Evolutionary conservation across 2,797 vertebrate species (phyloP).

Genomic region (Artibeus lituratus): DNA sequence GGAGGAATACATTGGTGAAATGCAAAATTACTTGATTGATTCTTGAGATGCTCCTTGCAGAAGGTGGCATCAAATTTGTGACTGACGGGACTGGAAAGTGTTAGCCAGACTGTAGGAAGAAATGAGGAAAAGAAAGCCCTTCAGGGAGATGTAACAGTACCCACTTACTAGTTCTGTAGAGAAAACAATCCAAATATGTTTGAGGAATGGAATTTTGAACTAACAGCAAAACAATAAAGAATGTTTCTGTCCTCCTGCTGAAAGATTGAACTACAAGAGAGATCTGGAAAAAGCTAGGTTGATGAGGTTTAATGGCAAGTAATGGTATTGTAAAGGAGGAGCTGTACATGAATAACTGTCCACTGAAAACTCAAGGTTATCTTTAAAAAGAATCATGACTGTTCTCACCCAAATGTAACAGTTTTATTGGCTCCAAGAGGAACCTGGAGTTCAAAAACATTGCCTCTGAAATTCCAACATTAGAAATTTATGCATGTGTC

Average conservation of each 20-base stretch:
- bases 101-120: background rate
- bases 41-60: background rate
- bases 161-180: background rate
- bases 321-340: background rate
- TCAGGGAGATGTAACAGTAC: background rate
- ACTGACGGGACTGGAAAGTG: background rate
- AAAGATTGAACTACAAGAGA: background rate
- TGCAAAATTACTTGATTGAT: background rate
- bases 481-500: conserved; percentile 70
- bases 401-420: conserved; percentile 61
- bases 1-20: background rate
- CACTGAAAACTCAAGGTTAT: conserved; percentile 37
- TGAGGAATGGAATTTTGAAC: background rate
- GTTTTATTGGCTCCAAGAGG: conserved; percentile 67
- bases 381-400: conserved; percentile 71
- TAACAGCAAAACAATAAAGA: background rate
- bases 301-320: conserved; percentile 28
- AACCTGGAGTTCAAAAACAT: conserved; percentile 73
- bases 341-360: conserved; percentile 4
- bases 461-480: conserved; percentile 68
- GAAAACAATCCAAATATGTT: background rate
- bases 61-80: background rate
- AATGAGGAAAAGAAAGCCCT: background rate
- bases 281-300: background rate
- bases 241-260: background rate